These are phyloP conservation scores for Fabriciana adippe DNA, from an alignment of 2,888 invertebrate species.

Conservation along the genomic window DNA sequence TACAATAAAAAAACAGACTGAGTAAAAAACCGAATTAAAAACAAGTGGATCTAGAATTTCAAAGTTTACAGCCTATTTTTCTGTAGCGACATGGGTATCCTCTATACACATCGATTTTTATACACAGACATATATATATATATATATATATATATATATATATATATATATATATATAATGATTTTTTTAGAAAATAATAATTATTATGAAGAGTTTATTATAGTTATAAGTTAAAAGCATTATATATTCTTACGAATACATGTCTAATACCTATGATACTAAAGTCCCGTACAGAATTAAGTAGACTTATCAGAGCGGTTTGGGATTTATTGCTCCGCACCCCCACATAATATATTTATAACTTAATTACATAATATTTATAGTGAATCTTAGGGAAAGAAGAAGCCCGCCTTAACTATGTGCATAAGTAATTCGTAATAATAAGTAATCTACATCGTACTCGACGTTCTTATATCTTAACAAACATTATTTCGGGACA, in stretches of 20 bases:
- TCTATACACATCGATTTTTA: no score
- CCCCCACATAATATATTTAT: conserved; percentile 20
- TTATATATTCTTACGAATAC: conserved; percentile 12
- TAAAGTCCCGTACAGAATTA: conserved; percentile 17
- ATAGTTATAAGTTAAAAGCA: neutral
- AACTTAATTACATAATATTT: conserved; percentile 29
- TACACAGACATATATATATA: no score
- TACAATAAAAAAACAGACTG: no score
- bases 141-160: no score
- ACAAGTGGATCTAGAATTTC: no score
- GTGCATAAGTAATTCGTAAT: neutral
- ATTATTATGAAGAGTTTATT: neutral
- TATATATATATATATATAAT: neutral
- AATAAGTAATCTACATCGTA: conserved; percentile 2
- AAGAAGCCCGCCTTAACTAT: neutral
- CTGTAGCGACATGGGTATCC: no score
- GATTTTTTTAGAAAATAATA: no score
- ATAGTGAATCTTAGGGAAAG: conserved; percentile 8
- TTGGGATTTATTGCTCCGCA: conserved; percentile 16
- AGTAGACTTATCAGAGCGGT: conserved; percentile 20
- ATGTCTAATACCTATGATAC: neutral
- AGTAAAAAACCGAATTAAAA: no score
- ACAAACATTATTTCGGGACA: no score
- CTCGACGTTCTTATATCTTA: no score
- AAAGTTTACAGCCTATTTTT: no score